Conservation (phyloP, 1,140 invertebrate genomes). For the Portunus trituberculatus region DNA sequence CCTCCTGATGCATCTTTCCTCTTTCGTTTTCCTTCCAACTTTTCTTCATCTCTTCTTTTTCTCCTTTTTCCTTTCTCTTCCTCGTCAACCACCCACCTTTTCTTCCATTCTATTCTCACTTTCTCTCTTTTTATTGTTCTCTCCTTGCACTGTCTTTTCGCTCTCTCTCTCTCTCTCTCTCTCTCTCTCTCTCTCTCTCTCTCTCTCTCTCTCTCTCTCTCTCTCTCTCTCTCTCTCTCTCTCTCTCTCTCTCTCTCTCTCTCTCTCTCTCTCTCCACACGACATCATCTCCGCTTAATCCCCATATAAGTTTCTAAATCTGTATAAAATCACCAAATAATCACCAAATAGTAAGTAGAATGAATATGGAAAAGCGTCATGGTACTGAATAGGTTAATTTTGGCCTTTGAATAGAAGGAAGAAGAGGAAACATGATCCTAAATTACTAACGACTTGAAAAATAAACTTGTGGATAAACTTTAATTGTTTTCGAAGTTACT, state of each 20-base stretch:
- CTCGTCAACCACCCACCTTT: neutral
- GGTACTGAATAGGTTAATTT: too few species aligned
- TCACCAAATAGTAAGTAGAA: too few species aligned
- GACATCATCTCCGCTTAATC: too few species aligned
- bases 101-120: neutral
- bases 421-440: too few species aligned
- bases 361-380: too few species aligned
- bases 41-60: neutral
- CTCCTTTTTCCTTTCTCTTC: neutral
- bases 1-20: neutral
- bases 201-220: neutral
- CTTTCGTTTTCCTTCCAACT: neutral
- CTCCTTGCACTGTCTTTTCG: neutral
- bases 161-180: neutral
- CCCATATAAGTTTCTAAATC: too few species aligned
- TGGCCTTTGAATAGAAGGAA: too few species aligned
- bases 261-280: conserved; percentile 36
- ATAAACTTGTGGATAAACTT: too few species aligned
- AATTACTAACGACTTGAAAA: too few species aligned
- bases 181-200: conserved; percentile 28
- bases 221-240: neutral
- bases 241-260: neutral
- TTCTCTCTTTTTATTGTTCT: neutral
- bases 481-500: too few species aligned
- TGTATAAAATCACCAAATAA: too few species aligned